Conservation (phyloP, 2,113 vertebrate genomes). For the Coturnix japonica region DNA sequence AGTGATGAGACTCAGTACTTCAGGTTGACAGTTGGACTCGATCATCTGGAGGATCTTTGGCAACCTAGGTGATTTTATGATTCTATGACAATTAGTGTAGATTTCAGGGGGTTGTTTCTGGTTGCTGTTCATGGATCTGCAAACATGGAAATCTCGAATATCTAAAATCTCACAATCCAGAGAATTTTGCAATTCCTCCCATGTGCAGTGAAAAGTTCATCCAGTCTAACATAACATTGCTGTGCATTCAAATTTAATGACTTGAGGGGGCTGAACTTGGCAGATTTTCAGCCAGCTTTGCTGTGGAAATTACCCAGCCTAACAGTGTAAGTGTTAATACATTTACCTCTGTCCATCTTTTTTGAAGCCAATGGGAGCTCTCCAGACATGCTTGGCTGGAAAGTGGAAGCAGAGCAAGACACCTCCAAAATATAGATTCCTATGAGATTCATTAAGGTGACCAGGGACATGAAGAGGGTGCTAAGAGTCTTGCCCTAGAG, state of each 20-base stretch:
- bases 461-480: background rate
- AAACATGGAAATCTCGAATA: background rate
- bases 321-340: background rate
- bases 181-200: background rate
- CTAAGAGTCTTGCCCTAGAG: background rate
- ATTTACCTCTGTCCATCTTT: background rate
- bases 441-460: background rate
- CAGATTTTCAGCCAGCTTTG: background rate
- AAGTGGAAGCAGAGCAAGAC: rapidly evolving
- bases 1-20: background rate
- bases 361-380: background rate
- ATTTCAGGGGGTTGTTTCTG: background rate
- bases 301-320: background rate
- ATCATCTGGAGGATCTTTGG: background rate
- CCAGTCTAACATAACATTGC: background rate
- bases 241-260: background rate
- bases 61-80: background rate
- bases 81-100: background rate
- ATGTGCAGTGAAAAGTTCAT: background rate
- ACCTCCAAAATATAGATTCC: background rate
- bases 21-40: background rate
- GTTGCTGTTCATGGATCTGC: background rate
- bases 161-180: background rate
- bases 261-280: background rate
- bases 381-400: background rate